phyloP scores from a whole-genome alignment of 35 echinoderm and acorn worm species.

The Chiridota heheva region DNA sequence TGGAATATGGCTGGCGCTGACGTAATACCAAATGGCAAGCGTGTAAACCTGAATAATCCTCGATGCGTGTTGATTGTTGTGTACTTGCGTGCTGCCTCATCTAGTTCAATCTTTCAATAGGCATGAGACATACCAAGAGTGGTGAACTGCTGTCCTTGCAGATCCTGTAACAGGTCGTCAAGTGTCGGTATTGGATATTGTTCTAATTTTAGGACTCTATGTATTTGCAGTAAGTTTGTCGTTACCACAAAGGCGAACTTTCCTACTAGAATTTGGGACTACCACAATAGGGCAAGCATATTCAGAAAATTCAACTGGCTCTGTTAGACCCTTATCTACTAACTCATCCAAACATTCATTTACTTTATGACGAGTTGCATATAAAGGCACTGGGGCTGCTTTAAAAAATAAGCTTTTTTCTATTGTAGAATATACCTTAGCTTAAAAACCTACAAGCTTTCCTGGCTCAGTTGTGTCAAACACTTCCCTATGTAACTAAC shows the following conservation, averaged over 20 bases:
- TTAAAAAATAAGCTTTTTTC: slow-evolving; percentile 9
- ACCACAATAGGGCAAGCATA: slow-evolving; percentile 32
- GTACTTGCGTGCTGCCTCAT: slow-evolving; percentile 21
- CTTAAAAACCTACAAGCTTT: slow-evolving; percentile 11
- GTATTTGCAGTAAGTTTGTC: slow-evolving; percentile 62
- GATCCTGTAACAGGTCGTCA: slow-evolving; percentile 43
- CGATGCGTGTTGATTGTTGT: slow-evolving; percentile 44
- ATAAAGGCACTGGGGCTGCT: slow-evolving; percentile 36
- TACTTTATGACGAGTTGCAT: slow-evolving; percentile 36
- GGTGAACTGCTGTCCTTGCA: slow-evolving; percentile 25
- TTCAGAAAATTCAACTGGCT: slow-evolving; percentile 37
- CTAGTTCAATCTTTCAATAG: slow-evolving; percentile 46
- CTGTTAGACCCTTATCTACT: slow-evolving; percentile 20
- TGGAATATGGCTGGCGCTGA: slow-evolving; percentile 33
- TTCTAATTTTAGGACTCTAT: slow-evolving; percentile 35
- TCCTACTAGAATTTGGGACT: slow-evolving; percentile 20
- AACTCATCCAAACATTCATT: slow-evolving; percentile 7
- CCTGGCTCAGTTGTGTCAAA: neutral
- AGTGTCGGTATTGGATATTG: slow-evolving; percentile 52
- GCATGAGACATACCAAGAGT: slow-evolving; percentile 45
- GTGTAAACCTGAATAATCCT: slow-evolving; percentile 37
- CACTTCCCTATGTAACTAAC: neutral
- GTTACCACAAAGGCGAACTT: slow-evolving; percentile 48
- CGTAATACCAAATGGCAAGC: slow-evolving; percentile 44
- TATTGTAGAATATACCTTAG: neutral